Evolutionary conservation across 2,113 vertebrate species (phyloP), one percentile per base, ranked within the genome.

Genomic region (Corythornis vintsioides): DNA sequence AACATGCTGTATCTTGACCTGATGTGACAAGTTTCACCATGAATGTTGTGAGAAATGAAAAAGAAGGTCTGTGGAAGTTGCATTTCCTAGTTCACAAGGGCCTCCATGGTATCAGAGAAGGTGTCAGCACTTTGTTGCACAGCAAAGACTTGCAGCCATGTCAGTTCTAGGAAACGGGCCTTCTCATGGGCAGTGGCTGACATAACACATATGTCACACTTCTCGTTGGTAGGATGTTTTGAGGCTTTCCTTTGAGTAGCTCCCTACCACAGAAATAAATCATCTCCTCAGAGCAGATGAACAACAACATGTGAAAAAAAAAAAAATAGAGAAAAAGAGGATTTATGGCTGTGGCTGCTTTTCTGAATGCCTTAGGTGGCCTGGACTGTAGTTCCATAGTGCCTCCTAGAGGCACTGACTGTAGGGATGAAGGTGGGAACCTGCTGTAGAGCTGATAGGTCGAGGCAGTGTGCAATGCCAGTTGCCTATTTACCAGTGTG

Each of bases 171-270:
- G 89, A 94, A 96, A 83, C 3, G 73, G 65, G 24, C 60, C 64
- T 89, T 95, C 81, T 92, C 74, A 87, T 89, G 91, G 84, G 75
- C 80, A 86, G 75, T 91, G 87, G 82, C 91, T 96, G 95, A 93
- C 92, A 92, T 74, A 93, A 92, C 87, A 85, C 95, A 88, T 94
- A 92, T 95, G 95, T 96, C 75, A 88, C 89, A 91, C 89, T 95
- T 91, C 89, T 89, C 84, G 89, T 88, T 93, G 92, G 91, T 94
- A 91, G 87, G 89, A 85, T 85, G 91, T 96, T 94, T 92, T 94
- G 95, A 95, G 94, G 96, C 92, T 96, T 96, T 92, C 79, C 82
- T 94, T 95, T 93, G 91, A 93, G 95, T 92, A 93, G 92, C 64
- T 94, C 60, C 28, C 82, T 89, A 94, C 95, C 92, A 85, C 95